Percentiles rank a stretch among this genome's conserved stretches.
These are phyloP conservation scores for Vireo altiloquus DNA, from an alignment of 2,113 vertebrate species.

Conservation along the genomic window DNA sequence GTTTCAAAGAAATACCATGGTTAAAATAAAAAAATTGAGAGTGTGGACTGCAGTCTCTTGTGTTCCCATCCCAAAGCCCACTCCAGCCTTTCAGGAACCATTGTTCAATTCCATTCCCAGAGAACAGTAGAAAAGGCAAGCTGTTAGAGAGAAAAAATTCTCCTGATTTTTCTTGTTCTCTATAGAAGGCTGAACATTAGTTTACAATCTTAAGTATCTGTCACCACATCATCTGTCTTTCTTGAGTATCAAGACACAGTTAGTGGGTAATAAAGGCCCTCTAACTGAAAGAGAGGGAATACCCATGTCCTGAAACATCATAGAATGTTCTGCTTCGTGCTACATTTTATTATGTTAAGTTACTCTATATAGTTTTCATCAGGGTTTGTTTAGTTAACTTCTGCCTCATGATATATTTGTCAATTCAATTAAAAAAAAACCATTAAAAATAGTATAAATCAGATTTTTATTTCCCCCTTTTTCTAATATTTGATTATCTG, in stretches of 20 bases:
- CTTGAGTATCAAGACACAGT: slow-evolving; percentile 12
- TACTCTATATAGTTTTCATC: neutral
- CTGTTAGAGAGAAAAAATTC: neutral
- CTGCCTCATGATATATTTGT: slow-evolving; percentile 22
- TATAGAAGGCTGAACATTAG: neutral
- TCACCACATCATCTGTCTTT: slow-evolving; percentile 51
- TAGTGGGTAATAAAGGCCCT: slow-evolving; percentile 39
- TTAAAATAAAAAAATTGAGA: neutral
- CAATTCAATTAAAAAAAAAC: neutral
- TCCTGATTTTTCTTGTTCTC: neutral
- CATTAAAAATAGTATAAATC: slow-evolving; percentile 22
- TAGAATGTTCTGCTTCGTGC: slow-evolving; percentile 49
- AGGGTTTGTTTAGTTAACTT: slow-evolving; percentile 46
- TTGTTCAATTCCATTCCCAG: neutral
- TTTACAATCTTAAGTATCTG: slow-evolving; percentile 46
- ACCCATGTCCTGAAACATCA: neutral
- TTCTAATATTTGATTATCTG: slow-evolving; percentile 28
- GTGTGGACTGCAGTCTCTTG: neutral
- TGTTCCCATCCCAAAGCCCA: neutral
- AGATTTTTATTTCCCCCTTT: neutral
- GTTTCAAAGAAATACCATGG: neutral
- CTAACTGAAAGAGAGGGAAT: slow-evolving; percentile 38
- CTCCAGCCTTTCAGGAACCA: neutral
- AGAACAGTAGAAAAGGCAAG: neutral
- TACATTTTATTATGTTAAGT: slow-evolving; percentile 27